Conservation (phyloP, 2,797 vertebrate species). For the Hipposideros larvatus region DNA sequence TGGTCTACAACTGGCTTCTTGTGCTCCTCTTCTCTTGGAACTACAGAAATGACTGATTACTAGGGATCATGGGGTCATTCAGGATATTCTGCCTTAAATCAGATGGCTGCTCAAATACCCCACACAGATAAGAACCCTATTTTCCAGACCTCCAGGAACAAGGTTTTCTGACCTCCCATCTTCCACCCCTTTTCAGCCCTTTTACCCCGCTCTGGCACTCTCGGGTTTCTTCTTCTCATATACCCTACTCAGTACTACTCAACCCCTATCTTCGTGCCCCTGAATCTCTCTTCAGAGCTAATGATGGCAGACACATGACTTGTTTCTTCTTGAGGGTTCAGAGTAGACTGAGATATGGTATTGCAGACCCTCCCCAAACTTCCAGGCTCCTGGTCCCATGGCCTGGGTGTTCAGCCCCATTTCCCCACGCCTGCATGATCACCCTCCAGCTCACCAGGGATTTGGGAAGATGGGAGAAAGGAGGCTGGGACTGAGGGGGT, state of each 20-base stretch:
- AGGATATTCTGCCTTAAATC: neutral
- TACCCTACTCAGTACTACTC: neutral
- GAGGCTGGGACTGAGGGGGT: neutral
- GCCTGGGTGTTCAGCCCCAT: neutral
- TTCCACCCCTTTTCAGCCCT: neutral
- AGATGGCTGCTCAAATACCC: neutral
- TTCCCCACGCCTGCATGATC: neutral
- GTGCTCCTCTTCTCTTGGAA: neutral
- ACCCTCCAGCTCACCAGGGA: neutral
- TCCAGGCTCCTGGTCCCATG: neutral
- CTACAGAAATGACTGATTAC: neutral
- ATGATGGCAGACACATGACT: neutral
- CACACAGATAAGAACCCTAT: neutral
- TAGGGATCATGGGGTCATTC: neutral
- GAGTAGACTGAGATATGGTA: neutral
- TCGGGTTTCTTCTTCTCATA: neutral
- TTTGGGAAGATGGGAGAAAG: conserved; percentile 52
- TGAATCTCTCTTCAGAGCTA: neutral
- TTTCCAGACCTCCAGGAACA: neutral
- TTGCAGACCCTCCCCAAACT: neutral
- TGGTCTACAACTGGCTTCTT: neutral
- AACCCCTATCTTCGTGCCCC: neutral
- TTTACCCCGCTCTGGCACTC: neutral
- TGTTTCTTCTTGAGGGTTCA: neutral
- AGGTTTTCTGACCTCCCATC: neutral